phyloP scores from a whole-genome alignment of 2,888 invertebrate species.

The Tubulanus polymorphus region DNA sequence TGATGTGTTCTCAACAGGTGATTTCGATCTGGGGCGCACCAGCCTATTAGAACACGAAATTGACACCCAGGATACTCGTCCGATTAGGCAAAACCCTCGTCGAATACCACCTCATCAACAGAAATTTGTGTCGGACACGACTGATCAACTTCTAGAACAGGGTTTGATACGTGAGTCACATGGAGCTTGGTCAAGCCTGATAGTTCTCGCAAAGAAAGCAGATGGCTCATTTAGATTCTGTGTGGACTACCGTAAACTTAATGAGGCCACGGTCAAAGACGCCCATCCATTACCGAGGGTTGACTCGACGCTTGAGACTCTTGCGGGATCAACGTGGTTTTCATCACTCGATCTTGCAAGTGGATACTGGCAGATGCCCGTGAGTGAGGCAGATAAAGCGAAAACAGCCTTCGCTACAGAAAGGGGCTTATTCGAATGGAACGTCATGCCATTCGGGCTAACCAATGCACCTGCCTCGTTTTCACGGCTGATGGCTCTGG shows the following conservation, averaged over 20 bases:
- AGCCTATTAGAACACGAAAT: too few species aligned
- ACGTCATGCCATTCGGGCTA: not conserved
- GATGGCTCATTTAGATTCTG: constrained; percentile 10
- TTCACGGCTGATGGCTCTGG: not conserved
- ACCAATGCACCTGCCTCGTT: not conserved
- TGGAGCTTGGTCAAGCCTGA: constrained; percentile 11
- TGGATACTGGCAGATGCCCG: constrained; percentile 16
- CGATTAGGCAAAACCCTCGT: too few species aligned
- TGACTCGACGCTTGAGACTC: constrained; percentile 9
- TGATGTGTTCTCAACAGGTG: too few species aligned
- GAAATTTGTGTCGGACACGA: too few species aligned
- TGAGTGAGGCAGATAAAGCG: constrained; percentile 9
- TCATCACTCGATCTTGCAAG: constrained; percentile 11
- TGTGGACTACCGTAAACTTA: constrained; percentile 13
- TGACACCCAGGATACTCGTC: too few species aligned
- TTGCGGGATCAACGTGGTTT: constrained; percentile 7
- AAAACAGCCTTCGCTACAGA: constrained; percentile 15
- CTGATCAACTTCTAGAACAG: too few species aligned
- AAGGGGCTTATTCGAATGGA: constrained; percentile 7
- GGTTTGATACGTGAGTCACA: too few species aligned
- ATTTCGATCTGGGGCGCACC: too few species aligned
- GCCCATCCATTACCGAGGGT: constrained; percentile 13
- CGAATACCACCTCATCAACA: too few species aligned
- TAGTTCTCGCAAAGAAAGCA: constrained; percentile 13
- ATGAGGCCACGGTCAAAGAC: constrained; percentile 12